phyloP scores from a whole-genome alignment of 2,888 invertebrate species.

The Caenorhabditis macrosperma region DNA sequence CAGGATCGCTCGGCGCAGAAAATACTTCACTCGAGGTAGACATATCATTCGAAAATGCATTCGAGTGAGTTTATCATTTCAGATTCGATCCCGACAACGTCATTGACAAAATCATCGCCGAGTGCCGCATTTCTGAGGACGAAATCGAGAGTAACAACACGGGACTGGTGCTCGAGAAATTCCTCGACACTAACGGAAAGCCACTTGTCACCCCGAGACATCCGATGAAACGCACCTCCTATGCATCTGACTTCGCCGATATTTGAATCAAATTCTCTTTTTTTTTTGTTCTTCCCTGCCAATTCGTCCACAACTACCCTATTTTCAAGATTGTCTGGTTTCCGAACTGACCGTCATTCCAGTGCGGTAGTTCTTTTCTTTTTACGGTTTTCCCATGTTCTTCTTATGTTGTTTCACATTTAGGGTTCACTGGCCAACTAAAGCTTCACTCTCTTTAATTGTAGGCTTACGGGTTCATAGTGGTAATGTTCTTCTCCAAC shows the following conservation, averaged over 20 bases:
- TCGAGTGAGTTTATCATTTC: too few relatives aligned
- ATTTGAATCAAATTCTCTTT: background rate
- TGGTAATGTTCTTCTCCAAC: background rate
- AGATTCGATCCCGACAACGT: constrained; percentile 77
- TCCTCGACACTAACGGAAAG: constrained; percentile 48
- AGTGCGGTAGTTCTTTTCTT: background rate
- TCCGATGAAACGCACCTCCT: constrained; percentile 26
- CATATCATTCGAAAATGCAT: background rate
- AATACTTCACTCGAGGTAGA: constrained; percentile 67
- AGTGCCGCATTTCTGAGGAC: constrained; percentile 61
- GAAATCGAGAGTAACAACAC: constrained; percentile 11
- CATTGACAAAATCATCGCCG: constrained; percentile 72
- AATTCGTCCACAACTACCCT: too few relatives aligned
- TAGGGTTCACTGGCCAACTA: background rate
- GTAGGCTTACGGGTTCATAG: constrained; percentile 31
- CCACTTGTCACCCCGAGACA: constrained; percentile 36
- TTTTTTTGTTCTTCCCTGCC: background rate
- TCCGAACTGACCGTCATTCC: background rate
- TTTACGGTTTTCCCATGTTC: background rate
- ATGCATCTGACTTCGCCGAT: constrained; percentile 33
- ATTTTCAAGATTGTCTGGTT: background rate
- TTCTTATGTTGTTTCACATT: background rate
- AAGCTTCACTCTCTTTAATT: background rate
- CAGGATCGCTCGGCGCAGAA: constrained; percentile 68
- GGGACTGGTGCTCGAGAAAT: constrained; percentile 47